phyloP scores from a whole-genome alignment of 2,113 vertebrate genomes.

The Sterrhoptilus dennistouni region DNA sequence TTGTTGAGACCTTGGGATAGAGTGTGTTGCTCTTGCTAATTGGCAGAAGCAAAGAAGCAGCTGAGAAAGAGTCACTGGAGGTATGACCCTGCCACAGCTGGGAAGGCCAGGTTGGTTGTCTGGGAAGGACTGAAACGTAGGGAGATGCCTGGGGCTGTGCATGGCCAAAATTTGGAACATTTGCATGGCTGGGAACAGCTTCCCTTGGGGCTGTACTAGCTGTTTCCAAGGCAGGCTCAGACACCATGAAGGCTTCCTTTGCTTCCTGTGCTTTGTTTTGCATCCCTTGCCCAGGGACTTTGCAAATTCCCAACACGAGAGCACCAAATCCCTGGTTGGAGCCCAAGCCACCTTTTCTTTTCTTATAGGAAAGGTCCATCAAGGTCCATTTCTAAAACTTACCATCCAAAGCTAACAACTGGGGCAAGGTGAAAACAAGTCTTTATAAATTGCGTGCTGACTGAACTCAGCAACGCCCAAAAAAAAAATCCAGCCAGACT shows the following conservation, averaged over 20 bases:
- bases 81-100: not conserved
- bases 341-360: not conserved
- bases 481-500: not conserved
- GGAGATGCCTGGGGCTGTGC: not conserved
- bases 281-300: not conserved
- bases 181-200: not conserved
- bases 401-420: not conserved
- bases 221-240: not conserved
- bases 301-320: not conserved
- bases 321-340: not conserved
- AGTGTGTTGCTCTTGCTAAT: not conserved
- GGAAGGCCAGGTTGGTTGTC: rapidly evolving
- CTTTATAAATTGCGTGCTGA: not conserved
- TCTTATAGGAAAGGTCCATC: not conserved
- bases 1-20: not conserved
- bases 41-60: not conserved
- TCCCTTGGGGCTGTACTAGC: not conserved
- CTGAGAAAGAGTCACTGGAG: not conserved
- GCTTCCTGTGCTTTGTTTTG: not conserved
- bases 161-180: not conserved
- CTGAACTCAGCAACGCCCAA: not conserved
- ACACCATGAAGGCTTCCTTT: not conserved
- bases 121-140: not conserved
- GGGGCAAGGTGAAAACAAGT: not conserved
- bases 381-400: not conserved